Evolutionary conservation across 2,113 vertebrate species (phyloP).

Genomic region (Phaetusa simplex): DNA sequence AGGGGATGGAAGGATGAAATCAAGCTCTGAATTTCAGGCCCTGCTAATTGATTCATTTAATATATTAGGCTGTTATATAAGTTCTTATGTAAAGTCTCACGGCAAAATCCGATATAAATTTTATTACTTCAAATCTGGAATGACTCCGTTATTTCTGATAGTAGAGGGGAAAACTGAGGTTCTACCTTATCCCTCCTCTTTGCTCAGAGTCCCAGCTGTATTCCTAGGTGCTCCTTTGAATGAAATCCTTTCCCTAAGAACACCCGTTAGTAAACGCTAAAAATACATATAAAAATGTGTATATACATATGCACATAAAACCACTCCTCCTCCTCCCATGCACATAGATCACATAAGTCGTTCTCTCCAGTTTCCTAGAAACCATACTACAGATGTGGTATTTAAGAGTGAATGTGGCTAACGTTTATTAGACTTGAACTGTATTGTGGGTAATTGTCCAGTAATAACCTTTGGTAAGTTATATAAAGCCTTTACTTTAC

Average conservation of each 20-base stretch:
- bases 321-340: not conserved
- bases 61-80: not conserved
- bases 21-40: not conserved
- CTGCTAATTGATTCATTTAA: not conserved
- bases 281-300: not conserved
- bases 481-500: conserved; percentile 73
- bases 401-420: conserved; percentile 68
- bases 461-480: conserved; percentile 80
- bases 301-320: not conserved
- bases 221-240: not conserved
- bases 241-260: not conserved
- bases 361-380: conserved; percentile 46
- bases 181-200: not conserved
- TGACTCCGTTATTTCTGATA: not conserved
- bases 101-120: not conserved
- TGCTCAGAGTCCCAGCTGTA: not conserved
- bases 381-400: conserved; percentile 53
- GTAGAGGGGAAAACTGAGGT: not conserved
- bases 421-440: conserved; percentile 75
- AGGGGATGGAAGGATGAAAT: not conserved
- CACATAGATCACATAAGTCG: not conserved
- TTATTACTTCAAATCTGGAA: not conserved
- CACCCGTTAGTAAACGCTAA: not conserved
- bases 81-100: not conserved
- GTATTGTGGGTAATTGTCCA: conserved; percentile 79